Percentiles rank a stretch among this genome's conserved stretches.
Conservation (phyloP, 2,888 invertebrate genomes). For the Auanema freiburgensis region DNA sequence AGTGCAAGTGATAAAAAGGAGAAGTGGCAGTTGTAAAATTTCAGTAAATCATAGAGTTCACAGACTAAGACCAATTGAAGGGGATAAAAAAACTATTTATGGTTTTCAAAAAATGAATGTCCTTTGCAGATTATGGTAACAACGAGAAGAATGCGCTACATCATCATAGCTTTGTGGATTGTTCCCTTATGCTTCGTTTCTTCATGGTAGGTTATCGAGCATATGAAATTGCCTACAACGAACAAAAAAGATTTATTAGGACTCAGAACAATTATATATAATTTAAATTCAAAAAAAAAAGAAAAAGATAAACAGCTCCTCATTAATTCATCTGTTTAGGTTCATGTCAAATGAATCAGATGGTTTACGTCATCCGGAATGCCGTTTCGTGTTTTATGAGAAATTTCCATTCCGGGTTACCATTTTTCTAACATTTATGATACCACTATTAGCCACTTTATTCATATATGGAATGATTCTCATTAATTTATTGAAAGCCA, state of each 20-base stretch:
- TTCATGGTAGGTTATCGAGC: constrained; percentile 37
- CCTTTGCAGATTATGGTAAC: constrained; percentile 55
- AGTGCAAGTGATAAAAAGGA: too few relatives aligned
- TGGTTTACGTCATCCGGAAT: constrained; percentile 48
- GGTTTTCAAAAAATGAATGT: neutral
- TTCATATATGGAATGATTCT: constrained; percentile 50
- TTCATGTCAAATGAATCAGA: constrained; percentile 47
- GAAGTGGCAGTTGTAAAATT: too few relatives aligned
- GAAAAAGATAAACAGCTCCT: constrained; percentile 1
- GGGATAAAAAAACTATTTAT: too few relatives aligned
- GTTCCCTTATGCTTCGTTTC: constrained; percentile 50
- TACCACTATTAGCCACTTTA: constrained; percentile 55
- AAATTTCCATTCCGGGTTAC: constrained; percentile 54
- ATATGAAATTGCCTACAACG: constrained; percentile 1
- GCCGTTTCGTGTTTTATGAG: constrained; percentile 53
- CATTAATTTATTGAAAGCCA: constrained; percentile 54
- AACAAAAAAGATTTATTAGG: neutral
- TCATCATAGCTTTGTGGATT: constrained; percentile 54
- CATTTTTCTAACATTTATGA: constrained; percentile 57
- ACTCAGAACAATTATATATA: constrained; percentile 5
- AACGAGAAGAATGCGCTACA: constrained; percentile 47
- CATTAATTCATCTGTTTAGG: constrained; percentile 13
- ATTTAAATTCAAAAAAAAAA: constrained; percentile 8
- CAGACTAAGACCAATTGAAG: too few relatives aligned
- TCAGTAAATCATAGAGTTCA: too few relatives aligned